These are phyloP conservation scores for Archocentrus centrarchus DNA, from an alignment of 2,113 vertebrate species.

Conservation along the genomic window DNA sequence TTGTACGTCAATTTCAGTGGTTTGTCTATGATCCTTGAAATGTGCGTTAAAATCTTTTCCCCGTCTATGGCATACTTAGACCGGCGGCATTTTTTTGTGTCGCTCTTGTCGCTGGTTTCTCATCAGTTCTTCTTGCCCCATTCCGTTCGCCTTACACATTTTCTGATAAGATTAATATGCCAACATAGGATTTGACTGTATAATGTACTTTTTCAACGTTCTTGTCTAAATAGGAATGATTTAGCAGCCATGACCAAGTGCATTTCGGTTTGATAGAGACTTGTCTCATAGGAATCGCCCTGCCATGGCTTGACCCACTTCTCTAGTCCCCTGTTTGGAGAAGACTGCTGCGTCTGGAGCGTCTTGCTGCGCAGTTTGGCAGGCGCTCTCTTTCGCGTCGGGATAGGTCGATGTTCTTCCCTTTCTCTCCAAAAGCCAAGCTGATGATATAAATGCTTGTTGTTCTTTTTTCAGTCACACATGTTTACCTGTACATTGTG, in stretches of 20 bases:
- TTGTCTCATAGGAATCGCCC: constrained; percentile 52
- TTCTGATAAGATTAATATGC: not conserved
- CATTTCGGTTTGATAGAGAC: constrained; percentile 19
- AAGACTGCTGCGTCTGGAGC: constrained; percentile 60
- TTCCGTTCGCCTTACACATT: constrained; percentile 23
- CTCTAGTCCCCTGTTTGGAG: constrained; percentile 57
- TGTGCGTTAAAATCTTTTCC: not conserved
- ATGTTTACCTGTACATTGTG: constrained; percentile 55
- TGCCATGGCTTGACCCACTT: constrained; percentile 78
- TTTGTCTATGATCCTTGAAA: not conserved
- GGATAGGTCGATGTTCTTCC: constrained; percentile 13
- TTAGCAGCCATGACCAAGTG: not conserved
- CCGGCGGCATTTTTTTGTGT: not conserved
- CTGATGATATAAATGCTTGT: not conserved
- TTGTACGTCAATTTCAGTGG: not conserved
- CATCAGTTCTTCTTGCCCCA: not conserved
- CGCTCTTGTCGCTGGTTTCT: constrained; percentile 6
- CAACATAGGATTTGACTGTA: not conserved
- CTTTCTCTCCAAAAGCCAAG: constrained; percentile 1
- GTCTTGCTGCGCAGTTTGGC: constrained; percentile 59
- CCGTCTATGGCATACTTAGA: not conserved
- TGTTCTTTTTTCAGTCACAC: not conserved
- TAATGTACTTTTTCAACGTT: not conserved
- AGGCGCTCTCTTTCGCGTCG: constrained; percentile 1
- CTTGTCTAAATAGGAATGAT: not conserved